phyloP scores from a whole-genome alignment of 1,140 invertebrate genomes.

The Monochamus saltuarius region DNA sequence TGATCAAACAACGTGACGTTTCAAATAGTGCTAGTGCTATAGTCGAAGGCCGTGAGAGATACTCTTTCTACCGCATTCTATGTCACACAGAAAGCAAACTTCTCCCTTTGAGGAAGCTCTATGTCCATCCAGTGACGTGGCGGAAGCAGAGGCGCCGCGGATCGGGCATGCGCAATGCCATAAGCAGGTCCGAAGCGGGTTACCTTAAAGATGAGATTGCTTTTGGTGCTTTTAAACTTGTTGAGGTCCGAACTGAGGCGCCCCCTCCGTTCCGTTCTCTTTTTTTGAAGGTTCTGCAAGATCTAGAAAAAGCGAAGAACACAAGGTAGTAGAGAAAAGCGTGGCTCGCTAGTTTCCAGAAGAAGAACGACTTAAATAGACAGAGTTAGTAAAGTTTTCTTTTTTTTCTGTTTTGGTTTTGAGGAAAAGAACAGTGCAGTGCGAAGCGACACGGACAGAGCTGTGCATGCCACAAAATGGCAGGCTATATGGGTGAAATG shows the following conservation, averaged over 20 bases:
- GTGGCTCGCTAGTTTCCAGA: constrained; percentile 50
- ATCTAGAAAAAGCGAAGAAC: constrained; percentile 88
- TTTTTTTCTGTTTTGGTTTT: background rate
- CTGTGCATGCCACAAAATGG: constrained; percentile 30
- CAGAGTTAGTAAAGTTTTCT: constrained; percentile 23
- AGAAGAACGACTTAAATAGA: constrained; percentile 45
- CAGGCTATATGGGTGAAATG: background rate
- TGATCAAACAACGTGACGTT: too few relatives aligned
- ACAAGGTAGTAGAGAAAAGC: constrained; percentile 67
- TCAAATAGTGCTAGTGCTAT: too few relatives aligned
- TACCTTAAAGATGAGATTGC: constrained; percentile 96
- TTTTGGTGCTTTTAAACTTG: constrained; percentile 91
- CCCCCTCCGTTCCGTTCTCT: constrained; percentile 90
- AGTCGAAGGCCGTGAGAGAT: too few relatives aligned
- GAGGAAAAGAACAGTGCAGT: constrained; percentile 28
- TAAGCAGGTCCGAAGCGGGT: constrained; percentile 58
- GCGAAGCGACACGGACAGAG: constrained; percentile 48
- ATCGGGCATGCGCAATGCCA: constrained; percentile 49
- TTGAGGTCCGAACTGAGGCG: constrained; percentile 82
- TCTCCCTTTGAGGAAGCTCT: too few relatives aligned
- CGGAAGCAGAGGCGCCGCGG: constrained; percentile 49
- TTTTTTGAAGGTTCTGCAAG: constrained; percentile 96
- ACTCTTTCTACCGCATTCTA: too few relatives aligned
- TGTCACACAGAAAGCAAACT: too few relatives aligned
- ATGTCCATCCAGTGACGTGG: background rate